Base-by-base conservation (phyloP, 2,888 invertebrate species). In the Hypomecis atomaria region DNA sequence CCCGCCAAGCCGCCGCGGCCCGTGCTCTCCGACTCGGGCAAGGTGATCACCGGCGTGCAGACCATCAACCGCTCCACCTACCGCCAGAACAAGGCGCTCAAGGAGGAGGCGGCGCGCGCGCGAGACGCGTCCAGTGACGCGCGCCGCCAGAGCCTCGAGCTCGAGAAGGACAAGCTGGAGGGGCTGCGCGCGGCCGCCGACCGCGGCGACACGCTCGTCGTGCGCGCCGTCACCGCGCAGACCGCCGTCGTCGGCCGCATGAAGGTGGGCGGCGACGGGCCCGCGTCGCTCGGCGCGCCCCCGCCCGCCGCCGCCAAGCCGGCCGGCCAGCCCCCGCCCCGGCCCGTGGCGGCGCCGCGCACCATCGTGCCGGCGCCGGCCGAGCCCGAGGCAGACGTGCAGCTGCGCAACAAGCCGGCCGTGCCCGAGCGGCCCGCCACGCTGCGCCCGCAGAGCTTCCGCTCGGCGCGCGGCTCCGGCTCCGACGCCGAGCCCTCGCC, bases 341-440 rank as follows among this genome's bases (percentile, higher is more conserved):
- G 90, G n/a, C 93, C 93, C 5, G 87, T 91, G 36, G 93, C 93
- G 23, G 88, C 93, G 64, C 93, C 93, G 60, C 83, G 93, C 53
- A 90, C 92, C 23, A 74, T 88, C 52, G 68, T 87, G 65, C 88
- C 89, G 13, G 71, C 78, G 42, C 80, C 65, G 6, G 36, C 66
- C 8, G 83, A 80, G 11, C 80, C 79, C 11, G 82, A 81, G 36
- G 85, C 77, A 40, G 86, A 85, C 50, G 94, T 95, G 49, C 93
- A 93, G 78, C 82, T 95, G 70, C 92, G 95, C 36, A 90, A 94
- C 81, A 97, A 97, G 86, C 97, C 97, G 6, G 96, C 96, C 56
- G 94, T 97, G 71, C 97, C 97, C 55, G 96, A 97, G 84, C 94
- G 97, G 61, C 97, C 97, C 54, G 95, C 95, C 45, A 94, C 95